Conservation (phyloP, 2,888 invertebrate species). For the Pachydiplax longipennis region DNA sequence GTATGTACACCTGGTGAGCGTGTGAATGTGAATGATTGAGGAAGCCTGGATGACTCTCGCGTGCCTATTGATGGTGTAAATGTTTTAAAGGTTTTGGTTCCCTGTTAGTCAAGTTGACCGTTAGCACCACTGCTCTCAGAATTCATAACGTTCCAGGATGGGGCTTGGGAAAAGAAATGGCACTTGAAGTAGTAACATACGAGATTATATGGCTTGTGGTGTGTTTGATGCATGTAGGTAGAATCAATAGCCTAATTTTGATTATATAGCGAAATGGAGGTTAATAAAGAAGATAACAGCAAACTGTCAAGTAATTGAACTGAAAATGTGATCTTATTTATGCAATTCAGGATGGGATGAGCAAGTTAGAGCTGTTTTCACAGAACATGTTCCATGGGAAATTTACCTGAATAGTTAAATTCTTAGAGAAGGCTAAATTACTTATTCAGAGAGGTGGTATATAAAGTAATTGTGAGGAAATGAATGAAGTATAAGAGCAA, state of each 20-base stretch:
- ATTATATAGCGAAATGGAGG: background rate
- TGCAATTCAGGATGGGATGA: background rate
- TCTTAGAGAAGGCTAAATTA: background rate
- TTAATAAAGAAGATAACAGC: background rate
- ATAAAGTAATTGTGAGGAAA: background rate
- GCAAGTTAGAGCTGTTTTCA: background rate
- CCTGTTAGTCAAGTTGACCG: conserved; percentile 19
- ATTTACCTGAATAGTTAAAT: conserved; percentile 2
- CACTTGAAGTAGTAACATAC: background rate
- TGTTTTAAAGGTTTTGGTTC: conserved; percentile 12
- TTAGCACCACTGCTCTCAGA: conserved; percentile 9
- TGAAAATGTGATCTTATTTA: conserved; percentile 33
- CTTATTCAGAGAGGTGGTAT: conserved; percentile 15
- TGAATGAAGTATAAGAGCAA: background rate
- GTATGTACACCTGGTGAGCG: conserved; percentile 5
- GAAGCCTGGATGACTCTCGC: background rate
- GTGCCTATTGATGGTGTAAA: conserved; percentile 8
- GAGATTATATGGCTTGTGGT: background rate
- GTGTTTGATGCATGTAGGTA: conserved; percentile 38
- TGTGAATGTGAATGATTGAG: conserved; percentile 10
- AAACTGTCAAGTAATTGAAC: background rate
- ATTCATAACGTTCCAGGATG: background rate
- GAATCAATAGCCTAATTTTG: background rate
- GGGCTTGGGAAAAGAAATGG: background rate
- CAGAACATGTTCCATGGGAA: conserved; percentile 5